Conservation (phyloP, 2,113 vertebrate genomes). For the Diadophis punctatus region DNA sequence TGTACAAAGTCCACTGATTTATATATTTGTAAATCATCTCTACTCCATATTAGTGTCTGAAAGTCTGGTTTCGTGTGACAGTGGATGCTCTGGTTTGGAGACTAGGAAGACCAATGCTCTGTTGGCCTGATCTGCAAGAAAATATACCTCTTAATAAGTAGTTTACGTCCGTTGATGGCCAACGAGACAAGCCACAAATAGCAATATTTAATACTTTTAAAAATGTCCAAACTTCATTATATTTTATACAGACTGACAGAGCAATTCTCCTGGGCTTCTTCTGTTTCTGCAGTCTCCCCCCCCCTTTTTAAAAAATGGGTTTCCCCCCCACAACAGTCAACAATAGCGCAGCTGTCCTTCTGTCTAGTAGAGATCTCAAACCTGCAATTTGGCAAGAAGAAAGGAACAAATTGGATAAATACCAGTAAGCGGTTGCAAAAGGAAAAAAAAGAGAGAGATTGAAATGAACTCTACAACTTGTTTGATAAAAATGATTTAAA, state of each 20-base stretch:
- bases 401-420: constrained; percentile 72
- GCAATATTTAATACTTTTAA: background rate
- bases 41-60: background rate
- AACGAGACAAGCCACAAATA: background rate
- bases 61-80: background rate
- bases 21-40: background rate
- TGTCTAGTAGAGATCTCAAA: constrained; percentile 66
- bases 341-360: constrained; percentile 70
- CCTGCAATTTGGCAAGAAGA: constrained; percentile 72
- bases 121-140: constrained; percentile 17
- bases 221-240: background rate
- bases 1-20: too few species aligned
- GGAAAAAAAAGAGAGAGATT: constrained; percentile 58
- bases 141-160: background rate
- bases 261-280: constrained; percentile 9
- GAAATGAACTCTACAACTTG: constrained; percentile 72
- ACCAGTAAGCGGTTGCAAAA: constrained; percentile 71
- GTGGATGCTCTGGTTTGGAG: background rate
- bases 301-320: background rate
- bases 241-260: background rate
- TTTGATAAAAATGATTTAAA: constrained; percentile 72
- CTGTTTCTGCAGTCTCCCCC: constrained; percentile 39
- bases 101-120: background rate
- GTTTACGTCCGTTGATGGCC: background rate
- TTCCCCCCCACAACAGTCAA: constrained; percentile 46